Conservation (phyloP, 2,888 invertebrate genomes). For the Ormyrus thymus region DNA sequence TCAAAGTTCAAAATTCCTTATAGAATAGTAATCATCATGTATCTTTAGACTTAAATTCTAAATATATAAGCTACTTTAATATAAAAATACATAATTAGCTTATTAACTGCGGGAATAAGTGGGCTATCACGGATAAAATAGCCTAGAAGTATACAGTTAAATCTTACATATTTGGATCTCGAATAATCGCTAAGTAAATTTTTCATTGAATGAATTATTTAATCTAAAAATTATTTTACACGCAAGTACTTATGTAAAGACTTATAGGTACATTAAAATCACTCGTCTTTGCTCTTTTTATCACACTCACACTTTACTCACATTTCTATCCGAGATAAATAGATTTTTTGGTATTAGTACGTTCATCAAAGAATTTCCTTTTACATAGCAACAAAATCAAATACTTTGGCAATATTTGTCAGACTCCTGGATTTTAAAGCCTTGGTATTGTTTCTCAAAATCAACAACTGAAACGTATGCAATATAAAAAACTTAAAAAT, state of each 20-base stretch:
- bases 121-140: conserved; percentile 65
- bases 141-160: conserved; percentile 70
- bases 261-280: conserved; percentile 60
- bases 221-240: conserved; percentile 70
- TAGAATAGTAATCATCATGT: conserved; percentile 56
- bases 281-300: conserved; percentile 60
- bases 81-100: conserved; percentile 76
- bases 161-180: conserved; percentile 69
- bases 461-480: background rate
- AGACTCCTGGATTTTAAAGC: conserved; percentile 72
- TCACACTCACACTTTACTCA: conserved; percentile 59
- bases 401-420: conserved; percentile 74
- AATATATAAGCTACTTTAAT: conserved; percentile 74
- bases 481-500: conserved; percentile 16
- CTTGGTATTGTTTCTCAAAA: conserved; percentile 62
- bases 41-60: conserved; percentile 61
- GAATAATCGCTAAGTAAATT: conserved; percentile 60
- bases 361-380: conserved; percentile 49
- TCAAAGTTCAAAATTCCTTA: conserved; percentile 58
- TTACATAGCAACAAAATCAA: conserved; percentile 59
- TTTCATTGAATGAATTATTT: conserved; percentile 63
- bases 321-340: conserved; percentile 60
- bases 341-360: conserved; percentile 62
- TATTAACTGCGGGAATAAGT: conserved; percentile 73
- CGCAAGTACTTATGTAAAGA: conserved; percentile 64